A percentile compares a stretch with the other conserved stretches of the same genome.
Conservation (phyloP, 2,113 vertebrate species). For the Progne subis region DNA sequence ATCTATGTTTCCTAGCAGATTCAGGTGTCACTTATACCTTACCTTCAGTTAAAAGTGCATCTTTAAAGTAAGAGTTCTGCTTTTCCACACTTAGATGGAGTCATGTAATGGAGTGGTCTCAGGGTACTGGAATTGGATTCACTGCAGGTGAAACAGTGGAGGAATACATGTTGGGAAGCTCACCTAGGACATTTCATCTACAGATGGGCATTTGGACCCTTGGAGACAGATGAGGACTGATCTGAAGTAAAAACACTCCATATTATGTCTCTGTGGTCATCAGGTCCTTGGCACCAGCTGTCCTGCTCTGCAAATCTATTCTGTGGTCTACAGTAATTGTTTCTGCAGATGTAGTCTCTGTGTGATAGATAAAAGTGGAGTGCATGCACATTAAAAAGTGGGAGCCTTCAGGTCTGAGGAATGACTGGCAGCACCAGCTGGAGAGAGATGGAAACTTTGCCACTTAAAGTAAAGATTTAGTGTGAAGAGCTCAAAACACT, state of each 20-base stretch:
- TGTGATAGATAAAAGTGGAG: background rate
- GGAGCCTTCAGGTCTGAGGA: background rate
- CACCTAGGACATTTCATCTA: background rate
- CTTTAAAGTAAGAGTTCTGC: background rate
- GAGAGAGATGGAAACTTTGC: background rate
- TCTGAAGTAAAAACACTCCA: background rate
- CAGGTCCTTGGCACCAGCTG: background rate
- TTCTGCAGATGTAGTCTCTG: background rate
- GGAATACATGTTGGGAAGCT: background rate
- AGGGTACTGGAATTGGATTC: background rate
- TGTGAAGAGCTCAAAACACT: background rate
- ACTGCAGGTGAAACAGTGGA: background rate
- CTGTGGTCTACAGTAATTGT: background rate
- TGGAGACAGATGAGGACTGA: background rate
- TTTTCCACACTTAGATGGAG: background rate
- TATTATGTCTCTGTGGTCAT: background rate
- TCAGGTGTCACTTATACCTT: background rate
- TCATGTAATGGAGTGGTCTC: background rate
- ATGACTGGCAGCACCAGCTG: slow-evolving; percentile 25
- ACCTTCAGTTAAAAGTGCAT: background rate
- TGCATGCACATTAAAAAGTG: background rate
- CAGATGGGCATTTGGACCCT: background rate
- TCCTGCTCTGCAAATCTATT: background rate
- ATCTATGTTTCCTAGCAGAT: background rate
- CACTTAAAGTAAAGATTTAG: slow-evolving; percentile 10